Evolutionary conservation across 1,140 invertebrate genomes (phyloP), one percentile per base, ranked within the genome.

Genomic region (Harpegnathos saltator): DNA sequence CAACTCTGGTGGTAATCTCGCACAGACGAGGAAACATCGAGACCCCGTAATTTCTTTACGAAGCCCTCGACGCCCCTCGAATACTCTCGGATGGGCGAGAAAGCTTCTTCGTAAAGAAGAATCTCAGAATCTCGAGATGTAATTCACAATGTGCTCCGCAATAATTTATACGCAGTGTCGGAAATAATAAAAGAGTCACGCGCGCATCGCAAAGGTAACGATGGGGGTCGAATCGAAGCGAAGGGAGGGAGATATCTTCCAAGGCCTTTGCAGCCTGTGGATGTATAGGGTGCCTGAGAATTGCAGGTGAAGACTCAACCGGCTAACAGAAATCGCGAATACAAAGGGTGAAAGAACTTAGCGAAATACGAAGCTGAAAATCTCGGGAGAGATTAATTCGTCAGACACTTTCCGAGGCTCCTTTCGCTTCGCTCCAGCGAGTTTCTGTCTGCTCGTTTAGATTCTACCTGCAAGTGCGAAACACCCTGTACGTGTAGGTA

Each of bases 141-240:
- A 62, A 62, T 44, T 73, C 56, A 50, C 15, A 69, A 74, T 74
- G 69, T 58, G 69, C 26, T 24, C 26, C 19, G 78, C n/a, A n/a
- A n/a, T 74, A 82, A 82, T 82, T 74, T 74, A 74, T 62, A 74
- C 24, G 66, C 19, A 15, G n/a, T 19, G 65, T 56, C 5, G 78
- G 24, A 65, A 65, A 74, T 73, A 54, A 68, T 73, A 54, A 68
- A 24, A 75, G 62, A 77, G 52, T 62, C 38, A 22, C 22, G 33
- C 26, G 71, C 48, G 38, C 26, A 72, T 12, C 29, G 48, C 59
- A 15, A 33, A 12, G 24, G 56, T 14, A 52, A 85, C 26, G 62
- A 73, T 33, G 15, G 24, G 19, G 17, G 22, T 44, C 22, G 63
- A 38, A 69, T 19, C 29, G 26, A 33, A 58, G 24, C 3, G 54